Base-by-base conservation (phyloP, 1,140 invertebrate genomes). In the Varroa destructor region DNA sequence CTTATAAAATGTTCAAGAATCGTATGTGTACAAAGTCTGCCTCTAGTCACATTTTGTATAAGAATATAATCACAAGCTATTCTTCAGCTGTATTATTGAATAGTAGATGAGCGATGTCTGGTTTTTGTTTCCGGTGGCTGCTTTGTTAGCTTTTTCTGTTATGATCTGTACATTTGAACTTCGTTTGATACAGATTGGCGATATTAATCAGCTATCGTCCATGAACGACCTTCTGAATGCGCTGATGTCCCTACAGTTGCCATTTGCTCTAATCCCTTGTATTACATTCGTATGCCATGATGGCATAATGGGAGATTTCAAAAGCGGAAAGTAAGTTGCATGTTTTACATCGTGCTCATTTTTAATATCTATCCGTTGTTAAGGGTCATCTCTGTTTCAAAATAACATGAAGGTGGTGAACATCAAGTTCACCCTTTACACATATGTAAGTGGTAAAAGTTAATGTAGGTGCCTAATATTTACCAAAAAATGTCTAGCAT, bases 151-250 rank as follows among this genome's bases (percentile, higher is more conserved):
- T 25, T 25, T 25, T 25, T 25, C 25, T 25, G 25, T 25, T 25
- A 25, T 25, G 25, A 25, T 25, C 25, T 25, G 25, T 25, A 25
- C 25, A 25, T 25, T 25, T 71, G 56, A 40, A 56, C 8, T 43
- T 72, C 61, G 2, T 3, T 1, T 64, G 51, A 37, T 56, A 71
- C 84, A 67, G 61, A 37, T 67, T 74, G 84, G 84, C 67, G 81
- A 87, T 70, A 87, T 94, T 75, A 78, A 86, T 36, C 84, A 91
- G 74, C 79, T 95, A 55, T 89, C 88, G 37, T 81, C 80, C 25
- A 87, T 95, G 86, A 95, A 95, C 78, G 91, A 94, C 78, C 81
- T 89, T n/a, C 80, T 95, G 1, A 95, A 95, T 80, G 89, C 89
- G 1, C 83, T 93, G 2, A 93, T 93, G 90, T 88, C 86, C 73